Evolutionary conservation across 1,140 invertebrate species (phyloP), one percentile per base, ranked within the genome.

Genomic region (Drosophila obscura): DNA sequence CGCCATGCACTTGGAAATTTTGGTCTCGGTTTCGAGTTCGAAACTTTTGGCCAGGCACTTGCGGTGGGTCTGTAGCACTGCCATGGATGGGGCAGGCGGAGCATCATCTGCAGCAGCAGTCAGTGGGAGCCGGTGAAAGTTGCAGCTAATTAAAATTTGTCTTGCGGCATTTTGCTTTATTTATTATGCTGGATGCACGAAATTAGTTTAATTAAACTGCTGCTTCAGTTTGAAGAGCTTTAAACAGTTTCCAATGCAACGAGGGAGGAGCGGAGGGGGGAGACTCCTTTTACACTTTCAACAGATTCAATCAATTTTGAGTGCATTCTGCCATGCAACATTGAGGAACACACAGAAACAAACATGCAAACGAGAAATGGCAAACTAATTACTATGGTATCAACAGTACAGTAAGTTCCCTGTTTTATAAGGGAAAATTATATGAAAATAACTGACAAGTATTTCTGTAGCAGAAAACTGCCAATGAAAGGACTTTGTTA

Each of bases 131-230:
- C 46, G 50, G 22, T 19, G n/a, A 44, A 56, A 52, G 58, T 60
- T 66, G 53, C 64, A 65, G 49, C 71, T 76, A 73, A 82, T 84
- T 84, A 76, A 61, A 80, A 84, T 67, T 76, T 58, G 64, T 67
- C 77, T 80, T 50, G 60, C 45, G 66, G 46, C 58, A 65, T 64
- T 76, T 65, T 76, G 50, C 24, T 53, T 64, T 84, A 76, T 84
- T 80, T 80, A 72, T 73, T 83, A 39, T 13, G 76, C 57, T 72
- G 64, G 60, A 43, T 44, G 39, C 35, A 49, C 52, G 43, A 75
- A 71, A 79, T 84, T 82, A 64, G 60, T 55, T 56, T 62, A 78
- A 83, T 74, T 59, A 64, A 81, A 64, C 68, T 28, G 51, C 39
- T 50, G 56, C 60, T 68, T 71, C 58, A 63, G 53, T 24, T 68